Percentiles rank a stretch among this genome's conserved stretches.
Conservation (phyloP, 2,888 invertebrate species). For the Podabrus alpinus region DNA sequence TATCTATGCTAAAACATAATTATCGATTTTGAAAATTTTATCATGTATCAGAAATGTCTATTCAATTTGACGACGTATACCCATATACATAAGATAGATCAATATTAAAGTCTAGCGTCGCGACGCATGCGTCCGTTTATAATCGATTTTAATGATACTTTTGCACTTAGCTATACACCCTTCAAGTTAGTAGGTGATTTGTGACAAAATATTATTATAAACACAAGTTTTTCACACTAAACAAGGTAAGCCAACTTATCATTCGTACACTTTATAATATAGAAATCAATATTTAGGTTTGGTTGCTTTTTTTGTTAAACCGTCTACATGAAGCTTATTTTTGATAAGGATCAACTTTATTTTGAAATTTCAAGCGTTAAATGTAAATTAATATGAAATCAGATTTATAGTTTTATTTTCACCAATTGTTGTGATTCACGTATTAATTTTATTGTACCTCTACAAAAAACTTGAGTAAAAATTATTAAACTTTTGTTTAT, state of each 20-base stretch:
- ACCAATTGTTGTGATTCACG: not conserved
- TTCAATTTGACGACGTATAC: constrained; percentile 4
- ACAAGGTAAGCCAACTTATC: constrained; percentile 31
- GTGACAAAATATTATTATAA: constrained; percentile 38
- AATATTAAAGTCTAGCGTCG: constrained; percentile 41
- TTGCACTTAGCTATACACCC: constrained; percentile 43
- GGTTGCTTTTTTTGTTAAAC: not conserved
- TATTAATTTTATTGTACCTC: not conserved
- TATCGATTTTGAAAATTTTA: not conserved
- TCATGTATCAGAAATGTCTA: constrained; percentile 14
- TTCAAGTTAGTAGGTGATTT: constrained; percentile 42
- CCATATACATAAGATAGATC: constrained; percentile 30
- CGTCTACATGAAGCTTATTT: not conserved
- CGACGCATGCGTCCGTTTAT: constrained; percentile 45
- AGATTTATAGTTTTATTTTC: not conserved
- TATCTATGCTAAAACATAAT: not conserved
- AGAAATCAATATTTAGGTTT: not conserved
- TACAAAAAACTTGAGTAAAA: not conserved
- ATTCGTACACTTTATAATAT: not conserved
- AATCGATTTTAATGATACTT: constrained; percentile 43
- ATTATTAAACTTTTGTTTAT: not conserved
- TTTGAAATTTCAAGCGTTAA: not conserved
- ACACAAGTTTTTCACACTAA: constrained; percentile 14
- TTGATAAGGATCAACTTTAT: not conserved
- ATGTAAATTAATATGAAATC: no score